phyloP scores from a whole-genome alignment of 2,888 invertebrate species.

The Argyresthia albistria region DNA sequence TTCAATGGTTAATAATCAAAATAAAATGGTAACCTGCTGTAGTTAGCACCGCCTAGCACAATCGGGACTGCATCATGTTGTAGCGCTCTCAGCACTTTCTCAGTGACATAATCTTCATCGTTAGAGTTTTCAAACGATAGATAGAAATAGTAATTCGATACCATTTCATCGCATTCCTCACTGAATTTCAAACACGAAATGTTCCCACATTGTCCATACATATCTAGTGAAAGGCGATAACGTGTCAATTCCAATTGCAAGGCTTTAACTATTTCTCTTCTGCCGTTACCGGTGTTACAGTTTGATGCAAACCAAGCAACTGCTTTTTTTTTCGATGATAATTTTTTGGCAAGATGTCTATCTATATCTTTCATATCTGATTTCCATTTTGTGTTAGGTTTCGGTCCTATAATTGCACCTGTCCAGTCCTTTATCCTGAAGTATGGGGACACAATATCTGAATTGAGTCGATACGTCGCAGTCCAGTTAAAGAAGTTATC shows the following conservation, averaged over 20 bases:
- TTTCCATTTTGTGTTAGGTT: slow-evolving; percentile 28
- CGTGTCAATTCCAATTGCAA: slow-evolving; percentile 27
- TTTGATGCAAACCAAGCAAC: slow-evolving; percentile 62
- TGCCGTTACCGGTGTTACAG: slow-evolving; percentile 34
- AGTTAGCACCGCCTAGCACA: too few species aligned
- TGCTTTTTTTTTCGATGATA: slow-evolving; percentile 41
- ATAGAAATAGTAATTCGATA: too few species aligned
- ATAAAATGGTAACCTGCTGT: too few species aligned
- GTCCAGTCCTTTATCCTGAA: slow-evolving; percentile 30
- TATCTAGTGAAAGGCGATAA: slow-evolving; percentile 47
- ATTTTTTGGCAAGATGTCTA: slow-evolving; percentile 20
- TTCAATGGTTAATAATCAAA: too few species aligned
- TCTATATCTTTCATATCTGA: slow-evolving; percentile 15
- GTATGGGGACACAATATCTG: slow-evolving; percentile 48
- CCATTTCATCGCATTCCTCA: slow-evolving; percentile 33
- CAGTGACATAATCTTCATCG: too few species aligned
- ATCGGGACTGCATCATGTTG: too few species aligned
- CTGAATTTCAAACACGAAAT: slow-evolving; percentile 28
- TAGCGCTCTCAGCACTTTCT: too few species aligned
- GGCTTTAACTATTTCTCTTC: slow-evolving; percentile 25
- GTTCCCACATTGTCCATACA: slow-evolving; percentile 68
- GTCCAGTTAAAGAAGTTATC: slow-evolving; percentile 60
- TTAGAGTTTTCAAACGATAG: too few species aligned
- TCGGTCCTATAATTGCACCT: slow-evolving; percentile 43
- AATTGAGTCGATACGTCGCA: slow-evolving; percentile 48